These are phyloP conservation scores for Acrossocheilus wenchowensis DNA, from an alignment of 2,797 vertebrate species.

Conservation along the genomic window DNA sequence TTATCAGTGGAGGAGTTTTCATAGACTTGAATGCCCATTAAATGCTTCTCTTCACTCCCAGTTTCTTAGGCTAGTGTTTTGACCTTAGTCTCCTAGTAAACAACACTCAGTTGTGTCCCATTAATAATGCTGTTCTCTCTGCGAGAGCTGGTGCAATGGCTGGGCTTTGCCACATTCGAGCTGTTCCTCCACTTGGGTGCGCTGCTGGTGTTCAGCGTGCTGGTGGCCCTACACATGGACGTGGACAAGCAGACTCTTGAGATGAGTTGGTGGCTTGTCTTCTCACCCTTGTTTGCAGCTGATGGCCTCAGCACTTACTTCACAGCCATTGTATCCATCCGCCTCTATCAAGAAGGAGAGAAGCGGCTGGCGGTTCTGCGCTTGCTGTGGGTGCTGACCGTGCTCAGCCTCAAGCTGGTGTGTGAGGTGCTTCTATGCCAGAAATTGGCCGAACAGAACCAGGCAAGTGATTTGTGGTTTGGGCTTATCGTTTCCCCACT, in stretches of 20 bases:
- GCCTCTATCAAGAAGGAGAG: slow-evolving; percentile 97
- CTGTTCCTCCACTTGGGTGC: slow-evolving; percentile 92
- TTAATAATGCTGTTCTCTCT: slow-evolving; percentile 90
- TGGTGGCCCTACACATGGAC: slow-evolving; percentile 88
- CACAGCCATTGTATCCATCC: slow-evolving; percentile 95
- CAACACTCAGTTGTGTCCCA: background rate
- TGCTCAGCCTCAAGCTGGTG: slow-evolving; percentile 97
- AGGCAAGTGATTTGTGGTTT: slow-evolving; percentile 87
- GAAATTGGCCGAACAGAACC: slow-evolving; percentile 90
- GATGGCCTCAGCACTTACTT: slow-evolving; percentile 99
- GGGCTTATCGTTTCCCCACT: slow-evolving; percentile 94
- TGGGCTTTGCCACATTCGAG: slow-evolving; percentile 97
- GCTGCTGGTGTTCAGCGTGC: slow-evolving; percentile 87
- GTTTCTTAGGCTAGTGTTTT: background rate
- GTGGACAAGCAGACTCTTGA: slow-evolving; percentile 77
- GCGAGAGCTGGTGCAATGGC: slow-evolving; percentile 95
- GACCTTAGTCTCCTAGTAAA: background rate
- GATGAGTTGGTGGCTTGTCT: slow-evolving; percentile 94
- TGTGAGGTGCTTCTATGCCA: slow-evolving; percentile 97
- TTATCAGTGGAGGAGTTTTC: slow-evolving; percentile 14
- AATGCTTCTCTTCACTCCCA: slow-evolving; percentile 12
- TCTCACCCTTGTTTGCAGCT: slow-evolving; percentile 91
- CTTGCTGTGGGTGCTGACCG: slow-evolving; percentile 96
- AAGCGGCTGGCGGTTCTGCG: slow-evolving; percentile 93
- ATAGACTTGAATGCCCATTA: slow-evolving; percentile 21